A percentile compares a stretch with the other conserved stretches of the same genome.
Conservation (phyloP, 2,113 vertebrate genomes). For the Aleadryas rufinucha region DNA sequence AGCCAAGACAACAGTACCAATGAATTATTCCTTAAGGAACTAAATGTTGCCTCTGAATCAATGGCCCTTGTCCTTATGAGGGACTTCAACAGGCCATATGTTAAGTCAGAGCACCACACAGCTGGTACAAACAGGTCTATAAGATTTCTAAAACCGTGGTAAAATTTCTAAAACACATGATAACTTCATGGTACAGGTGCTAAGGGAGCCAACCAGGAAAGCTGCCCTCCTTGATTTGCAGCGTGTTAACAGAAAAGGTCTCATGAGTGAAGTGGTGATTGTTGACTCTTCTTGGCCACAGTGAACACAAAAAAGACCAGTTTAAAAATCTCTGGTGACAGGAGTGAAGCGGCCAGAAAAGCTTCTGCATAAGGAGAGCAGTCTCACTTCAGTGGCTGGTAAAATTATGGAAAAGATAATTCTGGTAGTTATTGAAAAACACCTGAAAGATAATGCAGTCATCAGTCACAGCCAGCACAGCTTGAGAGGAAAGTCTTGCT, state of each 20-base stretch:
- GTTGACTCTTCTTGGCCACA: neutral
- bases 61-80: neutral
- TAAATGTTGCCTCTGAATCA: neutral
- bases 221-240: neutral
- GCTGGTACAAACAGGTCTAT: neutral
- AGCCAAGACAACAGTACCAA: neutral
- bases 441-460: neutral
- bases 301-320: neutral
- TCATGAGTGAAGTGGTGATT: neutral
- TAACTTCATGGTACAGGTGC: no score
- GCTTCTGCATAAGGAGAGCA: neutral
- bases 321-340: neutral
- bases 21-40: neutral
- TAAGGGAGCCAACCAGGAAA: neutral
- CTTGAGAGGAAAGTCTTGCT: neutral
- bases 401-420: neutral
- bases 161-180: neutral
- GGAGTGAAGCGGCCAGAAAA: neutral
- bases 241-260: neutral
- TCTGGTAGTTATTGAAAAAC: neutral
- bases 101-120: neutral
- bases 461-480: neutral
- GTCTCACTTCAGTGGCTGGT: neutral
- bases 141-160: neutral
- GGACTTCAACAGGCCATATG: neutral